Conservation (phyloP, 2,113 vertebrate genomes). For the Neopipo cinnamomea region DNA sequence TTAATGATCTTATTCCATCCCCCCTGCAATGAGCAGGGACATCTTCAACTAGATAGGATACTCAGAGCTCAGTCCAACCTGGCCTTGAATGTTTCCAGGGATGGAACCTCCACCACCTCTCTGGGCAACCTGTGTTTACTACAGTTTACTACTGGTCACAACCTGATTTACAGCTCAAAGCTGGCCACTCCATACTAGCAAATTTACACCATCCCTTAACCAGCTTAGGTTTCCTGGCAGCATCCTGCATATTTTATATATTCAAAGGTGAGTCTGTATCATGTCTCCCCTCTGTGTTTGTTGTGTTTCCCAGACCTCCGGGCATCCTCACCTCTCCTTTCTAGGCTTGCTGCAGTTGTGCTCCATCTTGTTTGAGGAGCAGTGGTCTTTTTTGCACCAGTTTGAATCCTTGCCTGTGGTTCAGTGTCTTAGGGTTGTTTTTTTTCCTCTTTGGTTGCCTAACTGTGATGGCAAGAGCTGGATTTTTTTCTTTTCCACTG, state of each 20-base stretch:
- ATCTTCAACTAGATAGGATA: background rate
- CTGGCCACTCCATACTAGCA: background rate
- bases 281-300: accelerated
- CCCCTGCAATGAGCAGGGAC: background rate
- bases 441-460: background rate
- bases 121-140: background rate
- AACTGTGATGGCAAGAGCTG: background rate
- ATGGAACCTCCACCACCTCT: background rate
- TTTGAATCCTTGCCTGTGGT: background rate
- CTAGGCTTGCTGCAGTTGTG: background rate
- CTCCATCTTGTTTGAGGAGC: background rate
- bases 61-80: background rate
- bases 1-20: background rate
- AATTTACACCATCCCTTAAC: background rate
- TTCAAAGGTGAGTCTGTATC: background rate
- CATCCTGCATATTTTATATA: background rate
- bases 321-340: background rate
- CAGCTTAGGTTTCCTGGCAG: background rate
- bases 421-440: background rate
- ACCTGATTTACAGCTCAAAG: background rate
- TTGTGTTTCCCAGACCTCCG: background rate
- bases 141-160: background rate
- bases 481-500: background rate
- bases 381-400: background rate
- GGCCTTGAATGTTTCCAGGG: background rate